These are phyloP conservation scores for Sorex araneus DNA, from an alignment of 2,113 vertebrate genomes.

Conservation along the genomic window DNA sequence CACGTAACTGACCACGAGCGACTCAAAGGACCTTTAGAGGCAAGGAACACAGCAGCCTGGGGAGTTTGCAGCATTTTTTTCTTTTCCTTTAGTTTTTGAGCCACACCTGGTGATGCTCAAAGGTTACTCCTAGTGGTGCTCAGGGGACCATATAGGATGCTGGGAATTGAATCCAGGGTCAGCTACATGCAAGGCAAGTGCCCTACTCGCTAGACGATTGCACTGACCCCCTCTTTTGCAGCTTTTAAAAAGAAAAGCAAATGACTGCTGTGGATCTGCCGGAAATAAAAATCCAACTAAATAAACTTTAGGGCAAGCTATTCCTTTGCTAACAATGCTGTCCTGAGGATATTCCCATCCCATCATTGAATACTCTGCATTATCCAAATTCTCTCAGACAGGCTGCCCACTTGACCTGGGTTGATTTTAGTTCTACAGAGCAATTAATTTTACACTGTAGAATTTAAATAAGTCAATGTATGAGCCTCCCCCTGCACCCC, in stretches of 20 bases:
- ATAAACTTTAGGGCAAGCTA: background rate
- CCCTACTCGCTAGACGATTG: no score
- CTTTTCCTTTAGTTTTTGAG: no score
- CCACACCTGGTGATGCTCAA: no score
- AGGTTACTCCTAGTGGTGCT: no score
- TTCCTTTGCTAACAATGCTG: background rate
- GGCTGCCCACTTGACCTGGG: background rate
- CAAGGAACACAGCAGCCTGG: background rate
- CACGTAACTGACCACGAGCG: background rate
- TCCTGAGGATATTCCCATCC: background rate
- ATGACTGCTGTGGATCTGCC: background rate
- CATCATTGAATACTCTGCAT: slow-evolving; percentile 36
- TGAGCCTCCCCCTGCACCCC: no score
- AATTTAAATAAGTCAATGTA: background rate
- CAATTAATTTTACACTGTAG: background rate
- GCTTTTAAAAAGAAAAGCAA: slow-evolving; percentile 41
- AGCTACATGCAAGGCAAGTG: no score
- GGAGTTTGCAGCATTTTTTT: no score
- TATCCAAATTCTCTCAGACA: background rate
- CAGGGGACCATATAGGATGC: no score
- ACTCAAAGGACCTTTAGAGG: background rate
- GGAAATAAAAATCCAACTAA: slow-evolving; percentile 37
- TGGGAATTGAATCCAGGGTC: no score
- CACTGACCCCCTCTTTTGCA: background rate
- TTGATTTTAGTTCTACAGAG: background rate